phyloP scores from a whole-genome alignment of 2,113 vertebrate species.

The Lampris megalopsis region DNA sequence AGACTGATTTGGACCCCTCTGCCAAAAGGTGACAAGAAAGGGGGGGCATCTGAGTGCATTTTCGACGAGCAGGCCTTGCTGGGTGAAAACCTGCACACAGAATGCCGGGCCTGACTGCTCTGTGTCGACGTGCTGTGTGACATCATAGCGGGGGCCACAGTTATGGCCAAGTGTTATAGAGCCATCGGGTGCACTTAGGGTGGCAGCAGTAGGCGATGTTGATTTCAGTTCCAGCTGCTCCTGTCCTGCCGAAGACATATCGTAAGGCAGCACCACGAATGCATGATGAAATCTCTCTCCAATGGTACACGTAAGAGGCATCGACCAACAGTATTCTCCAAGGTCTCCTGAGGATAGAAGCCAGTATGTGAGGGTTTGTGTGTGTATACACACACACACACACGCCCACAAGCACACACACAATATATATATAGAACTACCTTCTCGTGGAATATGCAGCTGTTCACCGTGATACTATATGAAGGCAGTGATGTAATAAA shows the following conservation, averaged over 20 bases:
- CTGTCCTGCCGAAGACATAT: slow-evolving; percentile 16
- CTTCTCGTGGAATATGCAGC: background rate
- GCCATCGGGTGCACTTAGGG: slow-evolving; percentile 41
- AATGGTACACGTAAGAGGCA: slow-evolving; percentile 52
- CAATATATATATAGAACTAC: too few species aligned
- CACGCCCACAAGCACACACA: too few species aligned
- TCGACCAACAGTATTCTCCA: slow-evolving; percentile 79
- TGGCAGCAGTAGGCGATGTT: slow-evolving; percentile 1
- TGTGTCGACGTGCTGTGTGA: slow-evolving; percentile 58
- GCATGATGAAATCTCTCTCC: slow-evolving; percentile 71
- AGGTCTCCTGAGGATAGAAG: slow-evolving; percentile 61
- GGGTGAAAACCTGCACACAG: slow-evolving; percentile 66
- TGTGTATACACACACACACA: too few species aligned
- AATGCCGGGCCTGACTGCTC: slow-evolving; percentile 19
- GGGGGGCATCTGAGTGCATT: slow-evolving; percentile 70
- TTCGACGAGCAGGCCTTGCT: slow-evolving; percentile 28
- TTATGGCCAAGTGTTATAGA: slow-evolving; percentile 48
- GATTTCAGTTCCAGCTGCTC: slow-evolving; percentile 51
- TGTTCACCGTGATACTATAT: background rate
- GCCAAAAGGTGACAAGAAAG: slow-evolving; percentile 76
- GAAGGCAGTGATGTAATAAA: background rate
- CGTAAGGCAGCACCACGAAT: slow-evolving; percentile 74
- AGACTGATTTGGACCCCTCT: slow-evolving; percentile 48
- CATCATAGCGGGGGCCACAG: slow-evolving; percentile 79
- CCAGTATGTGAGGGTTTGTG: background rate